Conservation (phyloP, 2,888 invertebrate genomes). For the Tinea semifulvella region DNA sequence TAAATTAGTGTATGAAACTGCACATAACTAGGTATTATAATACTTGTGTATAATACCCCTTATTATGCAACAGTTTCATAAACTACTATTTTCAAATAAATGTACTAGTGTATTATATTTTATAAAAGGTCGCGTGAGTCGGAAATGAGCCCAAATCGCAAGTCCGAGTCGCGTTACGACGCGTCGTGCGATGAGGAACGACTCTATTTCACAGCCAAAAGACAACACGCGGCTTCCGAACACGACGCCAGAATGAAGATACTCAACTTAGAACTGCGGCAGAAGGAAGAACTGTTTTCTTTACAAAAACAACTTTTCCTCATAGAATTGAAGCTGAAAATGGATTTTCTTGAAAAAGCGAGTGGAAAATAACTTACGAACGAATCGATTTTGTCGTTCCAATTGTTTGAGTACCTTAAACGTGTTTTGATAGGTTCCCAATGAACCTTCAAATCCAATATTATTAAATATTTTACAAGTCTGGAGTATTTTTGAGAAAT, state of each 20-base stretch:
- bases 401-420: no score
- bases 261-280: slow-evolving; percentile 53
- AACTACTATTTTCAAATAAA: no score
- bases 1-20: no score
- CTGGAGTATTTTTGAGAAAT: no score
- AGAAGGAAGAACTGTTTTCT: slow-evolving; percentile 61
- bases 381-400: no score
- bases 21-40: no score
- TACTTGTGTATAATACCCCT: no score
- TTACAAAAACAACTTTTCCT: slow-evolving; percentile 59
- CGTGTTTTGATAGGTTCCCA: no score
- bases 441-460: no score
- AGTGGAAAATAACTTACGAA: slow-evolving; percentile 43
- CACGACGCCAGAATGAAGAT: slow-evolving; percentile 64
- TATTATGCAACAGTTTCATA: no score
- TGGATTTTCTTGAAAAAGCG: slow-evolving; percentile 62
- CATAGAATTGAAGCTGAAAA: slow-evolving; percentile 56
- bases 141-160: background rate
- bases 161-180: slow-evolving; percentile 16
- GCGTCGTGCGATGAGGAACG: slow-evolving; percentile 49
- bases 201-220: slow-evolving; percentile 50
- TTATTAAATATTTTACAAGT: no score
- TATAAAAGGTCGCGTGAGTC: background rate
- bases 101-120: background rate
- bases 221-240: slow-evolving; percentile 59